Evolutionary conservation across 1,140 invertebrate genomes (phyloP).

Genomic region (Achroia grisella): DNA sequence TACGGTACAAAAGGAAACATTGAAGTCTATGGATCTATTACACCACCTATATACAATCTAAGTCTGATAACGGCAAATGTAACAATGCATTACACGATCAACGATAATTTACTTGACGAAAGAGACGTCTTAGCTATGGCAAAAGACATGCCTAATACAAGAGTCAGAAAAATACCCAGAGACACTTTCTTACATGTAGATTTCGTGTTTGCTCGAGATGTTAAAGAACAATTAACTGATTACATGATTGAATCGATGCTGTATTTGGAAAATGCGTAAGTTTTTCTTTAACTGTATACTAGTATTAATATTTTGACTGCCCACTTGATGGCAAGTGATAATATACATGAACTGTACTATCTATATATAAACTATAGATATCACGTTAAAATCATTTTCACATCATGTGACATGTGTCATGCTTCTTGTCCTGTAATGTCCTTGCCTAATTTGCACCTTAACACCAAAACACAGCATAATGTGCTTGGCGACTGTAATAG

Average conservation of each 20-base stretch:
- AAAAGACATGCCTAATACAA: constrained; percentile 32
- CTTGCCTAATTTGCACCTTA: no score
- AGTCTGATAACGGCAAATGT: constrained; percentile 27
- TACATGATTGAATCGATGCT: constrained; percentile 32
- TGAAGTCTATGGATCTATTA: constrained; percentile 21
- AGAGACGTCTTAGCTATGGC: constrained; percentile 50
- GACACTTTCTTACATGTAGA: constrained; percentile 38
- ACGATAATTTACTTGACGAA: constrained; percentile 39
- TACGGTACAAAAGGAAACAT: constrained; percentile 26
- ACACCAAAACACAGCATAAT: no score
- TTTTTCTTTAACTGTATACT: not conserved
- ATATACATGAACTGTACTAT: no score
- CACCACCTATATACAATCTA: constrained; percentile 38
- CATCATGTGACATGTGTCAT: no score
- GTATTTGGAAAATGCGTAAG: not conserved
- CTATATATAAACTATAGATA: no score
- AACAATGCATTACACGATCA: constrained; percentile 50
- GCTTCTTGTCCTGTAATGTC: no score
- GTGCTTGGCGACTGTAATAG: no score
- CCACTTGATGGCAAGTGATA: no score
- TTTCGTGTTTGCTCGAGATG: constrained; percentile 30
- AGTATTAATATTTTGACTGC: no score
- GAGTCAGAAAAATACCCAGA: constrained; percentile 32
- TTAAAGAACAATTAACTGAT: constrained; percentile 40
- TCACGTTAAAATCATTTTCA: no score